phyloP scores from a whole-genome alignment of 2,113 vertebrate genomes.

The Zosterops pallidus region DNA sequence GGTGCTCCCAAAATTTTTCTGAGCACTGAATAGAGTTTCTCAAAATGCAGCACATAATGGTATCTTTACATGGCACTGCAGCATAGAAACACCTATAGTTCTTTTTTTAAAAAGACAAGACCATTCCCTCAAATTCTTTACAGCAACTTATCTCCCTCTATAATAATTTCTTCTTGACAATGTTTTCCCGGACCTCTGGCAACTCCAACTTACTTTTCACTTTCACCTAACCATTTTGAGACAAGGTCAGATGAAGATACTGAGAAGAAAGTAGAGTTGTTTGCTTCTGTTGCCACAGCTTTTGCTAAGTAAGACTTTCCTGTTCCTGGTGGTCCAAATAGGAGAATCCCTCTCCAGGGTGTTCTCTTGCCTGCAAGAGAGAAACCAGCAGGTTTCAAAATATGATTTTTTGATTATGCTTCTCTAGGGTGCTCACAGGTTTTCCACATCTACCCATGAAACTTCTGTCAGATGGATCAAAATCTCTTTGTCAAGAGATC shows the following conservation, averaged over 20 bases:
- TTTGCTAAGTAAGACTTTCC: slow-evolving; percentile 98
- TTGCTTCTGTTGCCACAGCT: slow-evolving; percentile 97
- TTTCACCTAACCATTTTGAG: slow-evolving; percentile 98
- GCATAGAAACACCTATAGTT: neutral
- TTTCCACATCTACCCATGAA: neutral
- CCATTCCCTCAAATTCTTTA: neutral
- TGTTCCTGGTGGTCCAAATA: slow-evolving; percentile 97
- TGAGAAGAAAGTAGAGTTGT: slow-evolving; percentile 98
- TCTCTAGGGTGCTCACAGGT: neutral
- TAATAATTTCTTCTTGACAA: neutral
- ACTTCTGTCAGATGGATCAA: neutral
- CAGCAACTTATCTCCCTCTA: neutral
- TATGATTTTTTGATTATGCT: neutral
- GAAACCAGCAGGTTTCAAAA: neutral
- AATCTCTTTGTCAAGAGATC: neutral
- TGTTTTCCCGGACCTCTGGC: neutral
- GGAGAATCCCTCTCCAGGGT: slow-evolving; percentile 94
- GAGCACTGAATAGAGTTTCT: neutral
- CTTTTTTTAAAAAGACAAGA: neutral
- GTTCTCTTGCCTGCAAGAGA: slow-evolving; percentile 89
- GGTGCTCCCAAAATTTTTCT: neutral
- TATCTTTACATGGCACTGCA: neutral
- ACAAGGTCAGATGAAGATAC: slow-evolving; percentile 96
- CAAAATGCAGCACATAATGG: neutral
- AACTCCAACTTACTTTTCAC: slow-evolving; percentile 90